These are phyloP conservation scores for Mirza zaza DNA, from an alignment of 2,113 vertebrate species.

Conservation along the genomic window DNA sequence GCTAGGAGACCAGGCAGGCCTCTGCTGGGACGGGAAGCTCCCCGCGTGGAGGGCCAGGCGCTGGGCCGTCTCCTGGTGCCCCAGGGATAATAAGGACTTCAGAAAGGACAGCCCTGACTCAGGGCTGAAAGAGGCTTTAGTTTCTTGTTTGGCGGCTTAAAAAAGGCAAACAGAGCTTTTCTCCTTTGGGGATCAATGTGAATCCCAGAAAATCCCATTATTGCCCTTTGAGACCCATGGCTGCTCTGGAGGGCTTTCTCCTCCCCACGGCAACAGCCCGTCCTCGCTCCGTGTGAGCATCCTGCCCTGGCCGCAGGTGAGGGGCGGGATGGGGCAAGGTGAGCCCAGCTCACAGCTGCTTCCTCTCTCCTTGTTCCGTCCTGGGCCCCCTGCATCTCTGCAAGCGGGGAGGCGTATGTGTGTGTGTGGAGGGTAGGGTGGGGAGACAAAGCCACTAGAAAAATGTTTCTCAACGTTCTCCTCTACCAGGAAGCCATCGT, in stretches of 20 bases:
- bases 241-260: conserved; percentile 83
- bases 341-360: conserved; percentile 36
- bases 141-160: conserved; percentile 85
- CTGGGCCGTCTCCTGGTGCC: conserved; percentile 76
- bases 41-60: background rate
- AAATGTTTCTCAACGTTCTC: background rate
- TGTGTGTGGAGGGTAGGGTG: background rate
- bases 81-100: conserved; percentile 87
- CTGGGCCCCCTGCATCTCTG: background rate
- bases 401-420: background rate
- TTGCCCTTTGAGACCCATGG: conserved; percentile 85
- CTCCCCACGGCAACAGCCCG: conserved; percentile 85
- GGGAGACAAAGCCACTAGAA: background rate
- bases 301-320: conserved; percentile 36
- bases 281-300: conserved; percentile 57
- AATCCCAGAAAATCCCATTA: conserved; percentile 90
- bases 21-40: conserved; percentile 38
- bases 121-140: conserved; percentile 85
- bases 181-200: conserved; percentile 87
- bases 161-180: conserved; percentile 85
- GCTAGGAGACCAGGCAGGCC: conserved; percentile 70
- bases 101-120: conserved; percentile 81
- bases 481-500: conserved; percentile 11
- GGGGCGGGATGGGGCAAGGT: conserved; percentile 23
- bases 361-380: background rate